A percentile compares a stretch with the other conserved stretches of the same genome.
Conservation (phyloP, 2,888 invertebrate genomes). For the Onthophagus sagittarius region DNA sequence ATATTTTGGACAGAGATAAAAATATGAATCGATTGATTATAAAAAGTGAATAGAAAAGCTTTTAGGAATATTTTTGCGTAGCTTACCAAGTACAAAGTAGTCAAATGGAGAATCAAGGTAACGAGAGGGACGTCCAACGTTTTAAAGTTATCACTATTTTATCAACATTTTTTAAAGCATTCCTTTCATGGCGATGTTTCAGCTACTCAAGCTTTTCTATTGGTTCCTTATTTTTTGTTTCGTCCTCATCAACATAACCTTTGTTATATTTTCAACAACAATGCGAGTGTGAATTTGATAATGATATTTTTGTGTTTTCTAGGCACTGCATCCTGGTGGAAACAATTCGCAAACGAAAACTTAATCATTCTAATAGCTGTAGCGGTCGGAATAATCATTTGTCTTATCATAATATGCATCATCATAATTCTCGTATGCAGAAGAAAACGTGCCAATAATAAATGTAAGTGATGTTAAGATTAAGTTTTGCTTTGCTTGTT, state of each 20-base stretch:
- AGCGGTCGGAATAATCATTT: slow-evolving; percentile 62
- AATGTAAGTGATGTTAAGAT: slow-evolving; percentile 64
- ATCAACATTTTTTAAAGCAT: slow-evolving; percentile 30
- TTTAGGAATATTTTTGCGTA: slow-evolving; percentile 32
- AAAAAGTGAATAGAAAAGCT: neutral
- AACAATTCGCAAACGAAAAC: slow-evolving; percentile 71
- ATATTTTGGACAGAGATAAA: neutral
- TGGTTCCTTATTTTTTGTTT: slow-evolving; percentile 29
- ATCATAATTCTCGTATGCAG: slow-evolving; percentile 83
- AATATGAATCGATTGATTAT: neutral
- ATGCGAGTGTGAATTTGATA: neutral
- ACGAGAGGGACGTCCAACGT: slow-evolving; percentile 44
- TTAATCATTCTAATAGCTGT: slow-evolving; percentile 70
- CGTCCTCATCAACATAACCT: neutral
- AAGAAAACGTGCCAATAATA: slow-evolving; percentile 73
- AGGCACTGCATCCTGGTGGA: slow-evolving; percentile 82
- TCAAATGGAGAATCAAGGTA: slow-evolving; percentile 53
- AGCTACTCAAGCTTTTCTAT: slow-evolving; percentile 36
- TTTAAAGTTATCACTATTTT: slow-evolving; percentile 16
- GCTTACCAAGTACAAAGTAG: slow-evolving; percentile 68
- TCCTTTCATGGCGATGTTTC: slow-evolving; percentile 23
- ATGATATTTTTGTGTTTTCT: slow-evolving; percentile 29
- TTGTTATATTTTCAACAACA: neutral
- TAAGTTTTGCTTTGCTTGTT: neutral
- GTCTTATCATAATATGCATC: slow-evolving; percentile 75